These are phyloP conservation scores for Spongilla lacustris DNA, from an alignment of 37 sponge, comb jelly and placozoan species.

Conservation along the genomic window DNA sequence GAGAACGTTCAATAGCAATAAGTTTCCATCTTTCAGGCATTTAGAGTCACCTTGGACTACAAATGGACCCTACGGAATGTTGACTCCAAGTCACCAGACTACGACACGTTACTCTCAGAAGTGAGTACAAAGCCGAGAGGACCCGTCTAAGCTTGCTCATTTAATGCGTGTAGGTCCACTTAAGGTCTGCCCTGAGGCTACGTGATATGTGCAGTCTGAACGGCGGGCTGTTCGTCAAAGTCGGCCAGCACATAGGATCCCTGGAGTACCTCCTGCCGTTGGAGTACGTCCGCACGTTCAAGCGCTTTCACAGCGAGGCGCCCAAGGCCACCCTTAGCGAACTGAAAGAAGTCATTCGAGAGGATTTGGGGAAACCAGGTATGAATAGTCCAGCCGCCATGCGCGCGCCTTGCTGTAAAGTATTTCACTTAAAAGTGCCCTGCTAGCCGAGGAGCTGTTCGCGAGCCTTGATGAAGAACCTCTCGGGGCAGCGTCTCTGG, in stretches of 20 bases:
- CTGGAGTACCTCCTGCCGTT: slow-evolving; percentile 90
- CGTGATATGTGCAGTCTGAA: slow-evolving; percentile 76
- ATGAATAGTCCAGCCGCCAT: neutral
- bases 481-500: slow-evolving; percentile 87
- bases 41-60: slow-evolving; percentile 60
- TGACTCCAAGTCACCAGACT: slow-evolving; percentile 22
- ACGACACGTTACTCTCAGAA: slow-evolving; percentile 40
- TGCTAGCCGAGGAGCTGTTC: slow-evolving; percentile 69
- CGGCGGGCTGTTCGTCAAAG: slow-evolving; percentile 92
- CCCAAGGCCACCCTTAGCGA: slow-evolving; percentile 66
- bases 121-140: slow-evolving; percentile 19
- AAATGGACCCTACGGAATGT: slow-evolving; percentile 41
- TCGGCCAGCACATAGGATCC: slow-evolving; percentile 92
- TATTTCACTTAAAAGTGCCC: neutral
- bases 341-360: slow-evolving; percentile 67
- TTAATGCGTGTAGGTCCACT: slow-evolving; percentile 54
- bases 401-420: neutral
- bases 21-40: slow-evolving; percentile 20
- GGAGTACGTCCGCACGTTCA: slow-evolving; percentile 88
- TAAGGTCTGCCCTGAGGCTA: slow-evolving; percentile 76
- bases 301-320: slow-evolving; percentile 87
- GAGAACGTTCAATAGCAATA: no score
- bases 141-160: neutral
- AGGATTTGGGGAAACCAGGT: slow-evolving; percentile 75
- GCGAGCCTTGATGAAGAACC: slow-evolving; percentile 64